Percentiles rank a stretch among this genome's conserved stretches.
These are phyloP conservation scores for Monodelphis domestica DNA, from an alignment of 2,797 vertebrate species.

Conservation along the genomic window DNA sequence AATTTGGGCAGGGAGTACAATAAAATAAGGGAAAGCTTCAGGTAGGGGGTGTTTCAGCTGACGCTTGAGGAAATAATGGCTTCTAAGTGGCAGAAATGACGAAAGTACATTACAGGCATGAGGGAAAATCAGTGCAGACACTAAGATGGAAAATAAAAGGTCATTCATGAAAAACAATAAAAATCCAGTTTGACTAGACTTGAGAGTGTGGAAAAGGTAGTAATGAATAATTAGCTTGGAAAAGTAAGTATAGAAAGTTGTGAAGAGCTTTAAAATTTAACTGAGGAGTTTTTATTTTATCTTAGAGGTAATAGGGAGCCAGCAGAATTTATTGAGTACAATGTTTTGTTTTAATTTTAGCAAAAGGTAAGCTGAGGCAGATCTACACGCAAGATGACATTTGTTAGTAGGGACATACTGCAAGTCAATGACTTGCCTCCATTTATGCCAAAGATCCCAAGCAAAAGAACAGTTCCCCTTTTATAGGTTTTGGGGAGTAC, in stretches of 20 bases:
- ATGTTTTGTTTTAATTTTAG: too few species aligned
- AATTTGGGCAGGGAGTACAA: not conserved
- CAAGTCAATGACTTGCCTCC: too few species aligned
- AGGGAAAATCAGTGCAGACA: not conserved
- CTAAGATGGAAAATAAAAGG: not conserved
- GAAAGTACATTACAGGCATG: not conserved
- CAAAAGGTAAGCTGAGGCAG: too few species aligned
- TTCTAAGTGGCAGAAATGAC: not conserved
- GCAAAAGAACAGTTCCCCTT: too few species aligned
- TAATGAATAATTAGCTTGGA: not conserved
- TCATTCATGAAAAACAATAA: not conserved
- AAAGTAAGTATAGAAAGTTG: not conserved
- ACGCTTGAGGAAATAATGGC: not conserved
- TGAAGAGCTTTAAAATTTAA: not conserved
- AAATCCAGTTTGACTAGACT: not conserved
- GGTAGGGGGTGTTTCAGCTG: not conserved
- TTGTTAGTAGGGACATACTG: too few species aligned
- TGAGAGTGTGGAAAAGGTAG: not conserved
- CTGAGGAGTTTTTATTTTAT: not conserved
- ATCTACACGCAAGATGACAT: too few species aligned
- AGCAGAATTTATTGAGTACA: not conserved
- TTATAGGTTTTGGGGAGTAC: too few species aligned
- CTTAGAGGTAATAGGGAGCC: not conserved
- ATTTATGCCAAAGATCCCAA: too few species aligned
- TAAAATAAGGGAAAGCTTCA: not conserved